These are phyloP conservation scores for Eupsittula cactorum DNA, from an alignment of 2,113 vertebrate species.

Conservation along the genomic window DNA sequence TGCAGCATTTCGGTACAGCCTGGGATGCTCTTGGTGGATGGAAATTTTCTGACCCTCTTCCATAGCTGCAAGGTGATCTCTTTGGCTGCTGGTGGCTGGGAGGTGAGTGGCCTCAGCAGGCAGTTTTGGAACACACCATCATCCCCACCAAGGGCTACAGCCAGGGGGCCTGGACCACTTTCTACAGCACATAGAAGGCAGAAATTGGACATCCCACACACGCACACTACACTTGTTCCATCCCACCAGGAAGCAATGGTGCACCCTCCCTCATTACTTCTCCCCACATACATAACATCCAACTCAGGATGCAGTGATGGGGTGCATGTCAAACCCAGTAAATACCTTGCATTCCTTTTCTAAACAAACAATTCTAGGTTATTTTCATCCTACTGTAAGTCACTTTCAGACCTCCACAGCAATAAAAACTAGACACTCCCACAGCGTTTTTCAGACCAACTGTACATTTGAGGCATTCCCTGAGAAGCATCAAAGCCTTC, in stretches of 20 bases:
- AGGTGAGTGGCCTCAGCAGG: neutral
- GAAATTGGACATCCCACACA: neutral
- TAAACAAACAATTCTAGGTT: neutral
- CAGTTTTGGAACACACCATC: neutral
- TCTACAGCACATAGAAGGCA: neutral
- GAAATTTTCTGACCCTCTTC: neutral
- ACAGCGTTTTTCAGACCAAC: neutral
- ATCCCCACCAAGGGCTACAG: neutral
- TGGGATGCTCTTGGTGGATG: neutral
- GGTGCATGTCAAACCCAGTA: neutral
- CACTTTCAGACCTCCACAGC: neutral
- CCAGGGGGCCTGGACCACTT: neutral
- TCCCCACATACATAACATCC: accelerated
- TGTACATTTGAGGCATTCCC: neutral
- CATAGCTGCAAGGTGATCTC: neutral
- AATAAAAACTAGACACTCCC: neutral
- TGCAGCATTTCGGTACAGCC: neutral
- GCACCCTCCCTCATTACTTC: accelerated
- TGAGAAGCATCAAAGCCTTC: neutral
- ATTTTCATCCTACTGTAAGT: neutral
- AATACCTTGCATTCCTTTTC: neutral
- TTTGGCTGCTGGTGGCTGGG: neutral
- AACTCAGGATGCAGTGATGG: accelerated
- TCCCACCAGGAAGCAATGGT: neutral
- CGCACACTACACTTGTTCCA: neutral